Percentiles rank a stretch among this genome's conserved stretches.
Conservation (phyloP, 2,888 invertebrate species). For the Neoascia interrupta region DNA sequence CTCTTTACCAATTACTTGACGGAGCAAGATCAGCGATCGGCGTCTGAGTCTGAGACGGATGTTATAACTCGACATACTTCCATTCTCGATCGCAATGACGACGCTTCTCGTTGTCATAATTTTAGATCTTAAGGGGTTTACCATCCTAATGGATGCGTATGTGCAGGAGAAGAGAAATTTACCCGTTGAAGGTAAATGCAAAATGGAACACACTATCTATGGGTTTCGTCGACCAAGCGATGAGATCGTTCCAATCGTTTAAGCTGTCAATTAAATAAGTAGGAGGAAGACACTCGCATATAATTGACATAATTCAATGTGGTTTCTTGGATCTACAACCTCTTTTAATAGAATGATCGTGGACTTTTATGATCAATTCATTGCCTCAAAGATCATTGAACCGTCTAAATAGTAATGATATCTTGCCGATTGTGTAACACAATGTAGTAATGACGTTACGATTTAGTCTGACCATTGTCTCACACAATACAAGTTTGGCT, state of each 20-base stretch:
- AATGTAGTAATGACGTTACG: background rate
- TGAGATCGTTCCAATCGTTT: too few species aligned
- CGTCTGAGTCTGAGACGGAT: slow-evolving; percentile 49
- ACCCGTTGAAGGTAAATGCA: slow-evolving; percentile 18
- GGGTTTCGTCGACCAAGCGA: too few species aligned
- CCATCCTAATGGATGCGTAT: slow-evolving; percentile 4
- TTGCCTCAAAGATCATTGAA: slow-evolving; percentile 1
- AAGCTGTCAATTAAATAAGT: too few species aligned
- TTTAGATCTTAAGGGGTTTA: slow-evolving; percentile 21
- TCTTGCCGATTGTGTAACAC: slow-evolving; percentile 26
- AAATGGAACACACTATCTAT: slow-evolving; percentile 15
- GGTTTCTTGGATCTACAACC: too few species aligned
- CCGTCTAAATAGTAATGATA: slow-evolving; percentile 4
- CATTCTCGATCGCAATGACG: slow-evolving; percentile 37
- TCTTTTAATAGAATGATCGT: too few species aligned
- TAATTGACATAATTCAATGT: too few species aligned
- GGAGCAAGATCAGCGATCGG: slow-evolving; percentile 17
- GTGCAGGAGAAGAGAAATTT: slow-evolving; percentile 40
- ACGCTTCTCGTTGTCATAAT: slow-evolving; percentile 29
- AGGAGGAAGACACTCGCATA: too few species aligned
- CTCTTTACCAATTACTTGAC: slow-evolving; percentile 55
- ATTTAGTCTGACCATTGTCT: slow-evolving; percentile 21
- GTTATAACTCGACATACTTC: slow-evolving; percentile 56
- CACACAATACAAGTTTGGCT: background rate
- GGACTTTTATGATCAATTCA: background rate